Evolutionary conservation across 2,888 invertebrate genomes (phyloP).

Genomic region (Coelopa pilipes): DNA sequence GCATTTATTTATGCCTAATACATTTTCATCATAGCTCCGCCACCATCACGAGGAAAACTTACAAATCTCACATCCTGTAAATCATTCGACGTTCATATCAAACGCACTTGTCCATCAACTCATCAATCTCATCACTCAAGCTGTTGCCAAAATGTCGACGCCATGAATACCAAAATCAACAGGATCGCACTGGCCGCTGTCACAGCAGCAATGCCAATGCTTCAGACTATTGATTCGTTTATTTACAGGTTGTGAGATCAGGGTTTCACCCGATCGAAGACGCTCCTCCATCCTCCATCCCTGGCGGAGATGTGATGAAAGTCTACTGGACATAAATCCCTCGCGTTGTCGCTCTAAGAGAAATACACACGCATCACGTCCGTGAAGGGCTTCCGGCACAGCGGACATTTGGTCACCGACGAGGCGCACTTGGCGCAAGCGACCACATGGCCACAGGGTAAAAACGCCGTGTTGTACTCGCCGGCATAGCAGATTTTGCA

Average conservation of each 20-base stretch:
- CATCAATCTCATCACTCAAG: too few species aligned
- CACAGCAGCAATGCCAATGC: not conserved
- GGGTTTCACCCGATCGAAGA: not conserved
- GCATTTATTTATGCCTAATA: too few species aligned
- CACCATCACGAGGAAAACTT: too few species aligned
- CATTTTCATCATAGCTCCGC: too few species aligned
- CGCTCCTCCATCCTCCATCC: not conserved
- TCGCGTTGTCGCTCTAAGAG: conserved; percentile 54
- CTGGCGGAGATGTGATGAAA: not conserved
- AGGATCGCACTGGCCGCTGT: conserved; percentile 38
- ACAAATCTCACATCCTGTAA: too few species aligned
- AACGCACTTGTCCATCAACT: too few species aligned
- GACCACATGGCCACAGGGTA: conserved; percentile 95
- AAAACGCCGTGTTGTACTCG: conserved; percentile 89
- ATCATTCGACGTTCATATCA: too few species aligned
- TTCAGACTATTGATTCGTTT: conserved; percentile 19
- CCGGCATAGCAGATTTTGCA: conserved; percentile 94
- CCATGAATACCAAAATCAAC: not conserved
- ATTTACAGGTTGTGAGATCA: conserved; percentile 18
- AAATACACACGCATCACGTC: conserved; percentile 69
- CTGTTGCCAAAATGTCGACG: too few species aligned
- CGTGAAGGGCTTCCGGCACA: conserved; percentile 82
- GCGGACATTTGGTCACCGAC: conserved; percentile 84
- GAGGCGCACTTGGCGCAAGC: conserved; percentile 93
- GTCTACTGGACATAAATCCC: not conserved